A percentile compares a stretch with the other conserved stretches of the same genome.
Evolutionary conservation across 2,888 invertebrate genomes (phyloP).

Genomic region (Ferdinandea cuprea): DNA sequence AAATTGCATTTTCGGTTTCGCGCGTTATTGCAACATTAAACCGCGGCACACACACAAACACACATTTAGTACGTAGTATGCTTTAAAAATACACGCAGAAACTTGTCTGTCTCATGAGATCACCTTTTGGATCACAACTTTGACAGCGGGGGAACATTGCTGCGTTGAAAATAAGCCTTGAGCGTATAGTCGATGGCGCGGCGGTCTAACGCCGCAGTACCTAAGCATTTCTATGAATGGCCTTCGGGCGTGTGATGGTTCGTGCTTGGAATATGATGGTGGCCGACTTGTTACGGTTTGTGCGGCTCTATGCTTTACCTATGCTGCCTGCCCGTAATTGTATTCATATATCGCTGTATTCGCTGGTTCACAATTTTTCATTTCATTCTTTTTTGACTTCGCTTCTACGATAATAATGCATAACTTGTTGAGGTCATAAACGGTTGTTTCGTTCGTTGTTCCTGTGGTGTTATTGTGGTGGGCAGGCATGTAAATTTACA

Average conservation of each 20-base stretch:
- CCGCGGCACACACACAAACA: no score
- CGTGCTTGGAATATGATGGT: conserved; percentile 63
- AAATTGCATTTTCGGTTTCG: conserved; percentile 69
- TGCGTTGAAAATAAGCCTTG: conserved; percentile 8
- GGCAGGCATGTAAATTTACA: conserved; percentile 59
- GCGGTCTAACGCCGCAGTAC: conserved; percentile 11
- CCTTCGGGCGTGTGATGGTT: conserved; percentile 72
- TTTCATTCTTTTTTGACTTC: conserved; percentile 50
- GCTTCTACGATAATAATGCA: conserved; percentile 65
- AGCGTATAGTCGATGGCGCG: no score
- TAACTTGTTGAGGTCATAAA: conserved; percentile 73
- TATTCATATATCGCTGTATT: no score
- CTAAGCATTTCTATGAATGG: conserved; percentile 63
- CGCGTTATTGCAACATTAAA: conserved; percentile 60
- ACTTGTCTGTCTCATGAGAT: conserved; percentile 64
- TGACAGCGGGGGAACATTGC: conserved; percentile 12
- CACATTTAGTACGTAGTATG: no score
- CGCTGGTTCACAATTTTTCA: conserved; percentile 27
- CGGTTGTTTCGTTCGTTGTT: conserved; percentile 66
- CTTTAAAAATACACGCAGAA: conserved; percentile 26
- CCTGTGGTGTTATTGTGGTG: conserved; percentile 25
- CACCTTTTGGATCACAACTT: conserved; percentile 58
- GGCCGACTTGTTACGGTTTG: conserved; percentile 71
- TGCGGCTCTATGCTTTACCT: conserved; percentile 46
- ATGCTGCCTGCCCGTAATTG: conserved; percentile 25